Evolutionary conservation across 1,140 invertebrate species (phyloP).

Genomic region (Drosophila azteca): DNA sequence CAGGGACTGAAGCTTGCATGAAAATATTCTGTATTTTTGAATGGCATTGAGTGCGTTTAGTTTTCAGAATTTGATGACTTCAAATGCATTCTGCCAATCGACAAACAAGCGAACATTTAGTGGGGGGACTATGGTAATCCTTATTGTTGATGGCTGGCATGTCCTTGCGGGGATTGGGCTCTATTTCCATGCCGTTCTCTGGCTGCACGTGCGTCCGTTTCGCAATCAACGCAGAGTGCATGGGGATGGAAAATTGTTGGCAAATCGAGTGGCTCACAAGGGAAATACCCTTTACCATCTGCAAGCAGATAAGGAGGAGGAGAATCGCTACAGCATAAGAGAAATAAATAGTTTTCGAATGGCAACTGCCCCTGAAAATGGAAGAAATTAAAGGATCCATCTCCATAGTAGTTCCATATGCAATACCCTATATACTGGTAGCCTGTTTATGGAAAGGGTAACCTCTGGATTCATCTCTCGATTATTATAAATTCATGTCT

Average conservation of each 20-base stretch:
- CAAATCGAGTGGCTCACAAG: too few relatives aligned
- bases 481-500: conserved; percentile 12
- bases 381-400: too few relatives aligned
- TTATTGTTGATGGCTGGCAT: conserved; percentile 11
- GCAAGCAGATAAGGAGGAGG: too few relatives aligned
- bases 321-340: background rate
- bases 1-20: conserved; percentile 1
- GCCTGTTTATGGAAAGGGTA: background rate
- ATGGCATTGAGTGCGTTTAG: conserved; percentile 44
- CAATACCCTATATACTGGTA: too few relatives aligned
- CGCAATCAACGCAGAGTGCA: conserved; percentile 37
- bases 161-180: conserved; percentile 24
- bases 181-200: conserved; percentile 1
- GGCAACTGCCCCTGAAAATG: too few relatives aligned
- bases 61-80: conserved; percentile 32
- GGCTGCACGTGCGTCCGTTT: conserved; percentile 11
- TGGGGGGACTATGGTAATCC: conserved; percentile 3
- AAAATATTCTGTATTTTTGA: conserved; percentile 5
- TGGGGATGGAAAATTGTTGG: background rate
- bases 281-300: too few relatives aligned
- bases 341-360: too few relatives aligned
- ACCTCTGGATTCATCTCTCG: conserved; percentile 3
- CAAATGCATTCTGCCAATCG: conserved; percentile 39
- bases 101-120: conserved; percentile 25
- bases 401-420: too few relatives aligned